phyloP scores from a whole-genome alignment of 2,797 vertebrate species.

The Tympanoctomys barrerae region DNA sequence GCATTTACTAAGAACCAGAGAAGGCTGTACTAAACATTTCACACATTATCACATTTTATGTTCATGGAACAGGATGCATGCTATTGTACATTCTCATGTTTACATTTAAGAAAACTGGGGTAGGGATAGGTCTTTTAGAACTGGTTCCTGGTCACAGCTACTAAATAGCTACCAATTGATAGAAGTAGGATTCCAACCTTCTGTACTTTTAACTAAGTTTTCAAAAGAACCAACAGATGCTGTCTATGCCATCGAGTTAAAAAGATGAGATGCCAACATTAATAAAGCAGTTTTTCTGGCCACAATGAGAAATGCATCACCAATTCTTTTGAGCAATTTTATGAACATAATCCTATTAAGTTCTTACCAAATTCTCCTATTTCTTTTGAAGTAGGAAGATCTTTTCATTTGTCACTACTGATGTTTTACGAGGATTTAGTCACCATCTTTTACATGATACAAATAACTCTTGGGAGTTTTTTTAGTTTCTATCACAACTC shows the following conservation, averaged over 20 bases:
- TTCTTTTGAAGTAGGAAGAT: not conserved
- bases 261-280: not conserved
- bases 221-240: not conserved
- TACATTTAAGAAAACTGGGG: not conserved
- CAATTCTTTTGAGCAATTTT: slow-evolving; percentile 7
- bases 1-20: not conserved
- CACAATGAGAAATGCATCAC: not conserved
- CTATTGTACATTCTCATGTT: not conserved
- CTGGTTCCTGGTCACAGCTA: not conserved
- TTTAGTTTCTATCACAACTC: not conserved
- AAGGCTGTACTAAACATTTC: not conserved
- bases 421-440: not conserved
- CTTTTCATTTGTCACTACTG: not conserved
- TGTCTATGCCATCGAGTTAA: not conserved
- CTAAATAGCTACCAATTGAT: not conserved
- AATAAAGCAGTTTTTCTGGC: not conserved
- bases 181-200: accelerated
- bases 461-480: not conserved
- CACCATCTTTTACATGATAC: not conserved
- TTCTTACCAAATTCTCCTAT: not conserved
- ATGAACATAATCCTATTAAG: not conserved
- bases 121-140: not conserved
- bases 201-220: not conserved
- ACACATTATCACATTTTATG: not conserved
- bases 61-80: not conserved